Conservation (phyloP, 2,888 invertebrate genomes). For the Euplexia lucipara region DNA sequence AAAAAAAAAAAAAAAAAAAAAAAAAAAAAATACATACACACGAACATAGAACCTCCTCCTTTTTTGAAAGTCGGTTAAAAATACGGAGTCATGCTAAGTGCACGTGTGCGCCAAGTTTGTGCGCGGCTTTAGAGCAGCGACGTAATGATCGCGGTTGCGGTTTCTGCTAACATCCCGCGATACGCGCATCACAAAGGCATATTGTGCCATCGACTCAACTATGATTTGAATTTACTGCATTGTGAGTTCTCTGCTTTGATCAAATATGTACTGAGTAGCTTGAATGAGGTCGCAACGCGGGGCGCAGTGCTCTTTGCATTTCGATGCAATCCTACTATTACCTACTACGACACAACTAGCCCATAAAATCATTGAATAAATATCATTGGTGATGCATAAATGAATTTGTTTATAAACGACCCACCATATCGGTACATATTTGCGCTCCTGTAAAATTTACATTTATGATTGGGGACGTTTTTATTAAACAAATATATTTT, state of each 20-base stretch:
- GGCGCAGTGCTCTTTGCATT: conserved; percentile 50
- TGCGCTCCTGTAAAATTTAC: conserved; percentile 61
- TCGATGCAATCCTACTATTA: conserved; percentile 37
- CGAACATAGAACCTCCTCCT: too few species aligned
- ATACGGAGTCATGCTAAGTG: conserved; percentile 29
- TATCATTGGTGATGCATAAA: conserved; percentile 49
- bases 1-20: too few species aligned
- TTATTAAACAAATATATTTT: conserved; percentile 39
- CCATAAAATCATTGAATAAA: conserved; percentile 47
- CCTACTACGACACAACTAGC: conserved; percentile 16
- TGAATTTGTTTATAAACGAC: conserved; percentile 58
- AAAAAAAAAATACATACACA: too few species aligned
- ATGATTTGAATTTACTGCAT: conserved; percentile 54
- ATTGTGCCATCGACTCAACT: conserved; percentile 45
- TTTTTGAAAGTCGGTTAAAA: too few species aligned
- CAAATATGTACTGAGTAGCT: conserved; percentile 54
- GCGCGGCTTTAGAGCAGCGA: conserved; percentile 22
- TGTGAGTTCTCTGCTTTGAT: conserved; percentile 51
- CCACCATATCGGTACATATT: conserved; percentile 54
- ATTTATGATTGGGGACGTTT: conserved; percentile 66
- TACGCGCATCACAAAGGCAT: conserved; percentile 43
- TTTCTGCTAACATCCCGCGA: conserved; percentile 45
- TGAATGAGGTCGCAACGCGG: conserved; percentile 50
- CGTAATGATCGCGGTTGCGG: conserved; percentile 51
- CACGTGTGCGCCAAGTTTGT: conserved; percentile 44